Conservation (phyloP, 2,888 invertebrate species). For the Quadriops clusia region DNA sequence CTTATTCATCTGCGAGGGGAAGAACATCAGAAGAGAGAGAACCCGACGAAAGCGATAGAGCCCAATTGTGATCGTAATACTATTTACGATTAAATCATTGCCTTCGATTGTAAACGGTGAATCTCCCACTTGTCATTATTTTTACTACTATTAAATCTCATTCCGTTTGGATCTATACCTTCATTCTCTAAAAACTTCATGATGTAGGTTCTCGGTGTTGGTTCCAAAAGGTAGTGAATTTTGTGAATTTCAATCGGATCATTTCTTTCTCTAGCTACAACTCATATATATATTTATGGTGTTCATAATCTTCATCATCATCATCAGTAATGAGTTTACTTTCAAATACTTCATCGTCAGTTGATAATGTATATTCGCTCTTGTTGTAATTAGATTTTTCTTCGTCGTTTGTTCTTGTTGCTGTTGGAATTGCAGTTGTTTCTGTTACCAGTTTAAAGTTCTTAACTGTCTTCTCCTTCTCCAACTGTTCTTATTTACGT, state of each 20-base stretch:
- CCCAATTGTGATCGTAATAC: no score
- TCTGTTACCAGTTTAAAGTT: slow-evolving; percentile 3
- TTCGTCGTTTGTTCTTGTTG: not conserved
- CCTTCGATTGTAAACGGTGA: slow-evolving; percentile 5
- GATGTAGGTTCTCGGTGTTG: slow-evolving; percentile 2
- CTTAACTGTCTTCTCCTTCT: slow-evolving; percentile 2
- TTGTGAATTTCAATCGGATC: not conserved
- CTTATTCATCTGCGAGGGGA: no score
- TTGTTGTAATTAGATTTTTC: not conserved
- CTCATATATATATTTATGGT: not conserved
- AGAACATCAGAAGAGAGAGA: no score
- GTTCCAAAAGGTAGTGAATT: slow-evolving; percentile 2
- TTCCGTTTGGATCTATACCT: slow-evolving; percentile 1
- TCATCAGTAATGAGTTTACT: not conserved
- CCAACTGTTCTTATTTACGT: no score
- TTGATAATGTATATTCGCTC: not conserved
- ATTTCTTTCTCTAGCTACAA: no score
- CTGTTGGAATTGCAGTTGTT: slow-evolving; percentile 3
- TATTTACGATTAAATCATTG: slow-evolving; percentile 9
- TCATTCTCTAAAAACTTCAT: slow-evolving; percentile 1
- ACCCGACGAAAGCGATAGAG: no score
- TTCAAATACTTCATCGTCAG: not conserved
- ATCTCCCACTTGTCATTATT: slow-evolving; percentile 8
- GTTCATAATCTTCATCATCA: no score
- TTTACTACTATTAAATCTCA: not conserved